Evolutionary conservation across 2,797 vertebrate genomes (phyloP).

Genomic region (Lemur catta): DNA sequence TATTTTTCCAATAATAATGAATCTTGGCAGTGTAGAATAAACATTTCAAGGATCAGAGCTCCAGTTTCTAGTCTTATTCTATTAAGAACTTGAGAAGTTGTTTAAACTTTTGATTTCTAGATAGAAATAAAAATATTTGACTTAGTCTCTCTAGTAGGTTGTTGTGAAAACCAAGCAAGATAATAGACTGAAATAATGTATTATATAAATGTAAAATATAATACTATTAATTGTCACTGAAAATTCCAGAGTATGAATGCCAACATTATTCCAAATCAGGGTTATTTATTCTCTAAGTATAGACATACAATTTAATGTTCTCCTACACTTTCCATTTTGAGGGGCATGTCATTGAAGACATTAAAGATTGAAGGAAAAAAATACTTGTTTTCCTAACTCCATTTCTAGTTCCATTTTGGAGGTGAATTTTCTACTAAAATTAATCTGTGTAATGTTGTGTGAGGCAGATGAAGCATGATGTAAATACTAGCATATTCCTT

Average conservation of each 20-base stretch:
- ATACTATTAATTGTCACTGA: neutral
- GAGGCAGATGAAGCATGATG: neutral
- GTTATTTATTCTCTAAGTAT: neutral
- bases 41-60: neutral
- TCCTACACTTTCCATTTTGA: neutral
- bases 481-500: neutral
- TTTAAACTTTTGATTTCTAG: slow-evolving; percentile 48
- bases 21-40: neutral
- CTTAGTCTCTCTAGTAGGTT: neutral
- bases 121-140: slow-evolving; percentile 20
- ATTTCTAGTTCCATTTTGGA: neutral
- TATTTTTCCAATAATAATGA: slow-evolving; percentile 9
- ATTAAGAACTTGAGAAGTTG: slow-evolving; percentile 6
- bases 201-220: neutral
- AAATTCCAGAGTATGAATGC: neutral
- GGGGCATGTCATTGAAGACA: neutral
- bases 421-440: neutral
- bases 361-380: neutral
- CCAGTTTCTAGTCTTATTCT: neutral
- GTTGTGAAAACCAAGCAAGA: neutral
- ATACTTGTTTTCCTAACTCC: neutral
- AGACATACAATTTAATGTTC: neutral
- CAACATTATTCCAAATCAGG: neutral
- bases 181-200: neutral
- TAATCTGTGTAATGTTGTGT: neutral